phyloP scores from a whole-genome alignment of 2,113 vertebrate genomes.

The Taxidea taxus region DNA sequence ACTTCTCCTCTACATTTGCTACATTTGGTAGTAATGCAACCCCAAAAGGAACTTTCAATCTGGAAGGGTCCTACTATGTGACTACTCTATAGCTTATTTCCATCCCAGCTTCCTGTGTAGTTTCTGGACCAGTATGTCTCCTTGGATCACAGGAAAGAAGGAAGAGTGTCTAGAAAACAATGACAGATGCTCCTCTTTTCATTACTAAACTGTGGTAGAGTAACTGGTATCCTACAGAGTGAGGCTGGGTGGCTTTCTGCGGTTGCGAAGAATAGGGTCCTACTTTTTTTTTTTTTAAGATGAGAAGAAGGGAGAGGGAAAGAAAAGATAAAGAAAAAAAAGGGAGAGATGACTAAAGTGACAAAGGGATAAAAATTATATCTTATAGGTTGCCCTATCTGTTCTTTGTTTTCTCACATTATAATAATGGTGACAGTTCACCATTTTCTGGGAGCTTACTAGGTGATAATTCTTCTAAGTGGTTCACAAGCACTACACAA shows the following conservation, averaged over 20 bases:
- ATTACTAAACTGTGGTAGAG: not conserved
- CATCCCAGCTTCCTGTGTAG: not conserved
- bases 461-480: not conserved
- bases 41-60: not conserved
- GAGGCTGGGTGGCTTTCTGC: not conserved
- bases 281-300: not conserved
- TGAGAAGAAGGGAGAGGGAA: constrained; percentile 7
- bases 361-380: not conserved
- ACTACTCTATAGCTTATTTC: not conserved
- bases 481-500: not conserved
- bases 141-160: not conserved
- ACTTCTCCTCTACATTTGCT: constrained; percentile 18
- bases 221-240: not conserved
- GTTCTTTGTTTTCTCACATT: not conserved
- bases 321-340: constrained; percentile 30
- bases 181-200: not conserved
- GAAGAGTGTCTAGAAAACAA: not conserved
- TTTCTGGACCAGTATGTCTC: not conserved
- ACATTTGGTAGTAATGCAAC: not conserved
- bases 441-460: not conserved
- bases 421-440: not conserved
- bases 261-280: not conserved
- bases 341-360: not conserved
- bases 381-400: not conserved
- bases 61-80: not conserved